phyloP scores from a whole-genome alignment of 2,113 vertebrate genomes.

The Ophthalmolycus amberensis region DNA sequence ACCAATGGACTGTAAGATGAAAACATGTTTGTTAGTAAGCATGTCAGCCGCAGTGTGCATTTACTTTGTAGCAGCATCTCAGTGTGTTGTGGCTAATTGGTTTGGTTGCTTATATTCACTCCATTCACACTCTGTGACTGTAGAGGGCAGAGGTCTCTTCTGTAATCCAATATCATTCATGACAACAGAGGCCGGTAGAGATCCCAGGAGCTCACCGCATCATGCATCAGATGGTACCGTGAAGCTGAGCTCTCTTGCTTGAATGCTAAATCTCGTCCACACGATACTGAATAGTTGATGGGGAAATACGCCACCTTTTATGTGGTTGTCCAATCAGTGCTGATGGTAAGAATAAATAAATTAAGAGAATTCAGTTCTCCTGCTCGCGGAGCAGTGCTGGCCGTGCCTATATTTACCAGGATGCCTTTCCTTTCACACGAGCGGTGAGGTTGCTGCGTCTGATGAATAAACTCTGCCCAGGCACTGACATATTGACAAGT shows the following conservation, averaged over 20 bases:
- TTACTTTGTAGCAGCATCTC: neutral
- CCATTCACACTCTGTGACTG: neutral
- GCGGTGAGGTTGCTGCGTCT: too few relatives aligned
- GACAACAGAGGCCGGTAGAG: neutral
- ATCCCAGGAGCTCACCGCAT: neutral
- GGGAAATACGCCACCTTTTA: too few relatives aligned
- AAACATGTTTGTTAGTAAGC: neutral
- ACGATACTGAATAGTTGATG: neutral
- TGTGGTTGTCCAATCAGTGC: too few relatives aligned
- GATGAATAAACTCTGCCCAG: neutral
- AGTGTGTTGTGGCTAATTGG: neutral
- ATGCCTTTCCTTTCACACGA: neutral
- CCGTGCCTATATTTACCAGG: neutral
- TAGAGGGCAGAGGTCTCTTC: neutral
- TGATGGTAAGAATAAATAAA: too few relatives aligned
- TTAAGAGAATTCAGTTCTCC: neutral
- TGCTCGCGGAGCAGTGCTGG: neutral
- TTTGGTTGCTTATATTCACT: conserved; percentile 5
- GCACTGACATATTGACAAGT: conserved; percentile 22
- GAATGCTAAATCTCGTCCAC: neutral
- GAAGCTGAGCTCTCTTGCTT: neutral
- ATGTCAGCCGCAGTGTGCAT: neutral
- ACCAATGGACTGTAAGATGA: conserved; percentile 8
- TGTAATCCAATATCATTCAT: neutral
- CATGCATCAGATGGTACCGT: neutral